phyloP scores from a whole-genome alignment of 2,113 vertebrate genomes.

The Tyrannus savana region DNA sequence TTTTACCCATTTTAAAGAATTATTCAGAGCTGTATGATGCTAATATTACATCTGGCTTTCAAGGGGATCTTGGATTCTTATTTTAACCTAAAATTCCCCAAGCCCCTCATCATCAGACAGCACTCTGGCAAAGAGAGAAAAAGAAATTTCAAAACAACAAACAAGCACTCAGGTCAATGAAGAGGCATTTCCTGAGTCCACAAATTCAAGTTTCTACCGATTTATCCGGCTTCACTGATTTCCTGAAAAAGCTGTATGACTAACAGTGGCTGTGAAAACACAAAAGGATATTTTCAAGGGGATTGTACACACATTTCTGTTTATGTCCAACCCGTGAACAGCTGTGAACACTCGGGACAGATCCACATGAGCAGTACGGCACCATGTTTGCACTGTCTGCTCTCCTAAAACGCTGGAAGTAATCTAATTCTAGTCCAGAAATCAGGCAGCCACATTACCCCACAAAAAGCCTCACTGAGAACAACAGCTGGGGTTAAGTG shows the following conservation, averaged over 20 bases:
- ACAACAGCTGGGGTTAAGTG: neutral
- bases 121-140: neutral
- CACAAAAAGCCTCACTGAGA: neutral
- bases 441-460: rapidly evolving
- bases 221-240: neutral
- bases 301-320: neutral
- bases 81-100: constrained; percentile 10
- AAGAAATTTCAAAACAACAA: neutral
- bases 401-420: neutral
- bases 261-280: neutral
- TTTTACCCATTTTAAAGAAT: neutral
- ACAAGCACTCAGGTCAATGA: neutral
- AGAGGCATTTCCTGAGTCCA: neutral
- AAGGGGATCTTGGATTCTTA: neutral
- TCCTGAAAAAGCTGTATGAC: neutral
- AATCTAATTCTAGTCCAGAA: neutral
- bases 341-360: neutral
- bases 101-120: neutral
- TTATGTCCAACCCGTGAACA: neutral
- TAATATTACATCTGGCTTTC: neutral
- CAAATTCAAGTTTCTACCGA: neutral
- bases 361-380: neutral
- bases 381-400: neutral
- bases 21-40: neutral
- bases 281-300: neutral